phyloP scores from a whole-genome alignment of 2,888 invertebrate genomes.

The Vannuccia rotundouncinata region DNA sequence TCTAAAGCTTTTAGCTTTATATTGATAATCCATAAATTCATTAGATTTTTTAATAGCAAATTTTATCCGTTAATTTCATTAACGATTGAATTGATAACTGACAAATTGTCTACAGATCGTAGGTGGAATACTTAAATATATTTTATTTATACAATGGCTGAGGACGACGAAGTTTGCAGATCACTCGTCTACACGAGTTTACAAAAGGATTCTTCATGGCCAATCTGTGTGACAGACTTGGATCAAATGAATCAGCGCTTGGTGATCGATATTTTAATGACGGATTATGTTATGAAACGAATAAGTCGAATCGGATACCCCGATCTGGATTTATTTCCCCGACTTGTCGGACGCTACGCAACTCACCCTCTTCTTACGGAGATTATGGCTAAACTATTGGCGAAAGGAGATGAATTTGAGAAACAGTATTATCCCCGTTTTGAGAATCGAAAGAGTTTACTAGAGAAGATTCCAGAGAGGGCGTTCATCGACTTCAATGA shows the following conservation, averaged over 20 bases:
- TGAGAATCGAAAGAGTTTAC: conserved; percentile 24
- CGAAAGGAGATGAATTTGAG: conserved; percentile 34
- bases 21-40: too few species aligned
- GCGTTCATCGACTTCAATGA: conserved; percentile 30
- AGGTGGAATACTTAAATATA: too few species aligned
- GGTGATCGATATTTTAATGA: conserved; percentile 24
- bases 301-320: conserved; percentile 25
- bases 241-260: neutral
- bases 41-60: too few species aligned
- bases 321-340: conserved; percentile 33
- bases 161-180: too few species aligned
- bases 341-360: neutral
- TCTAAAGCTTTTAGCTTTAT: too few species aligned
- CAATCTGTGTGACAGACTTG: neutral
- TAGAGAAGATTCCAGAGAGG: conserved; percentile 33
- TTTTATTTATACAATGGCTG: too few species aligned
- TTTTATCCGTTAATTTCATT: too few species aligned
- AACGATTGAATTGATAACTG: too few species aligned
- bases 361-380: neutral
- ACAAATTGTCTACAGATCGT: too few species aligned
- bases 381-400: conserved; percentile 8
- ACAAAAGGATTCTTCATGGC: neutral
- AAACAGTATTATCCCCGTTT: conserved; percentile 29
- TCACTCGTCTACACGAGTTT: neutral
- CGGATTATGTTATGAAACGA: conserved; percentile 34